phyloP scores from a whole-genome alignment of 2,113 vertebrate species.

The Cynoglossus semilaevis region DNA sequence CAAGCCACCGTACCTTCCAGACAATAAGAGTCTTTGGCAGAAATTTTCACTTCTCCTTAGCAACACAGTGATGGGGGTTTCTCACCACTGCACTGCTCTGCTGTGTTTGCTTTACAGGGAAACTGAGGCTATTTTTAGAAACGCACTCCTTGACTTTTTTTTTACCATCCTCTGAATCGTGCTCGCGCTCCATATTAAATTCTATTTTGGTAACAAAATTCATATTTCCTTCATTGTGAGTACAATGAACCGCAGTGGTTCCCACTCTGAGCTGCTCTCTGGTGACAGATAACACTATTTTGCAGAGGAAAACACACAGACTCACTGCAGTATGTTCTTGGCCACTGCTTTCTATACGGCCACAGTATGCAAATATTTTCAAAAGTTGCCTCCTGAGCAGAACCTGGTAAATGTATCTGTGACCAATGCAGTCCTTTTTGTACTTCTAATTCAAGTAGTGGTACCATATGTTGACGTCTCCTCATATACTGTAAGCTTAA shows the following conservation, averaged over 20 bases:
- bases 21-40: constrained; percentile 50
- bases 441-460: too few species aligned
- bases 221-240: not conserved
- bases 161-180: not conserved
- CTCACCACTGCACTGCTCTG: constrained; percentile 18
- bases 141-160: not conserved
- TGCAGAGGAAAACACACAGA: not conserved
- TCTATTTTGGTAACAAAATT: not conserved
- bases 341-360: not conserved
- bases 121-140: constrained; percentile 62
- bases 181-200: not conserved
- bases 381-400: too few species aligned
- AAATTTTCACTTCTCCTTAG: constrained; percentile 58
- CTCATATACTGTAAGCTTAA: too few species aligned
- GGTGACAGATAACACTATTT: constrained; percentile 3
- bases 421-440: too few species aligned
- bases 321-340: constrained; percentile 21
- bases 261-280: not conserved
- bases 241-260: not conserved
- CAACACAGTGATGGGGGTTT: constrained; percentile 55
- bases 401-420: too few species aligned
- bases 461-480: too few species aligned
- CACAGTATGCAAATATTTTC: not conserved
- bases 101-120: constrained; percentile 12
- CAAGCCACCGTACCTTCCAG: constrained; percentile 53